These are phyloP conservation scores for Pipistrellus nathusii DNA, from an alignment of 2,797 vertebrate species.

Conservation along the genomic window DNA sequence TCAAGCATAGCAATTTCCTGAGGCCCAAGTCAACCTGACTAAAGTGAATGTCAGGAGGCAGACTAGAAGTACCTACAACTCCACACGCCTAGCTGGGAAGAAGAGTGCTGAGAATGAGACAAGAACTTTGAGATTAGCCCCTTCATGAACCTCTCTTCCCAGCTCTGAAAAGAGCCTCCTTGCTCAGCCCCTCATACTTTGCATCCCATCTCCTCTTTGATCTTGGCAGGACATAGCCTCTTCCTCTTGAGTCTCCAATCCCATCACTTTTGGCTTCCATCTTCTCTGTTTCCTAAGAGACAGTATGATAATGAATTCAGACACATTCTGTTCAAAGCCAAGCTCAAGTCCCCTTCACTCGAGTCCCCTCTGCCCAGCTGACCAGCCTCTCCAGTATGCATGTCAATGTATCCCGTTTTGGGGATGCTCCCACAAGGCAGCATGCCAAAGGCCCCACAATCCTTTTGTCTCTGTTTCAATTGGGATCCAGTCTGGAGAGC, in stretches of 20 bases:
- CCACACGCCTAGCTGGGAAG: neutral
- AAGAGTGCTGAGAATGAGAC: neutral
- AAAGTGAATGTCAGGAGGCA: constrained; percentile 4
- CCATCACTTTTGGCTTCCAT: neutral
- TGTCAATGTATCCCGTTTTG: neutral
- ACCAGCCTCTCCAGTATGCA: neutral
- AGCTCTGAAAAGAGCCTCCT: neutral
- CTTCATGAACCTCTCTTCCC: neutral
- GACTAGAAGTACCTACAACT: neutral
- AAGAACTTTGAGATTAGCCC: neutral
- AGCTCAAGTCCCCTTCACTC: neutral
- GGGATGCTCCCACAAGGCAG: neutral
- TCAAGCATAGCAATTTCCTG: neutral
- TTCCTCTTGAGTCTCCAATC: neutral
- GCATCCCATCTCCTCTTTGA: neutral
- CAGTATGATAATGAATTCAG: neutral
- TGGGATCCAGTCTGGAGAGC: neutral
- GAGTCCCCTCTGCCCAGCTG: neutral
- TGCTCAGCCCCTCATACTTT: neutral
- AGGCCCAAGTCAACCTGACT: neutral
- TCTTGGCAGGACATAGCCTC: neutral
- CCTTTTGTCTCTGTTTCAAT: neutral
- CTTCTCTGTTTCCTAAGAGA: neutral
- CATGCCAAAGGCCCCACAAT: neutral
- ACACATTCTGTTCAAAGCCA: neutral